Evolutionary conservation across 1,140 invertebrate genomes (phyloP).

Genomic region (Ceratoteleas bidentatus): DNA sequence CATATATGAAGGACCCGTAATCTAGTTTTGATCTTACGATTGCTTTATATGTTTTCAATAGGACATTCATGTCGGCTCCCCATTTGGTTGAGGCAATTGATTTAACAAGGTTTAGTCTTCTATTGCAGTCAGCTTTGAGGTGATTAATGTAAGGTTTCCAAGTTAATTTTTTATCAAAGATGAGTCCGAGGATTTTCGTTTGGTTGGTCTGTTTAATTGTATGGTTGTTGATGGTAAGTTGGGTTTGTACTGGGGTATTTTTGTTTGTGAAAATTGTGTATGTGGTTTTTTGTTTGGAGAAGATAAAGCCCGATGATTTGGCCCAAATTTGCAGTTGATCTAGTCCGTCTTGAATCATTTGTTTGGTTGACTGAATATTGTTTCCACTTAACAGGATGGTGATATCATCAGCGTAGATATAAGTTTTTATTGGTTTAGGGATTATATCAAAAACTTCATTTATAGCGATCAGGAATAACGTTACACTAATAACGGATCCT

Average conservation of each 20-base stretch:
- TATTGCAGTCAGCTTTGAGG: background rate
- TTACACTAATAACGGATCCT: background rate
- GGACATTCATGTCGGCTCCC: slow-evolving; percentile 7
- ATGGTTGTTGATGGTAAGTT: background rate
- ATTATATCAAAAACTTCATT: background rate
- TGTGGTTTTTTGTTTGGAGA: background rate
- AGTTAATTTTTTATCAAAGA: slow-evolving; percentile 10
- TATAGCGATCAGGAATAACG: background rate
- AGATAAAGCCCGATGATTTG: background rate
- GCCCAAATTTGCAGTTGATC: background rate
- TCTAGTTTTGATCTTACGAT: slow-evolving; percentile 18
- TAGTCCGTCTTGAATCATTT: background rate
- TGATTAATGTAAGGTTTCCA: slow-evolving; percentile 14
- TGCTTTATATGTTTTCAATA: slow-evolving; percentile 4
- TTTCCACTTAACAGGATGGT: background rate
- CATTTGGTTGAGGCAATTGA: slow-evolving; percentile 9
- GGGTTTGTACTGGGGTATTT: background rate
- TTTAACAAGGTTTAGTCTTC: slow-evolving; percentile 7
- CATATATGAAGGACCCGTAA: slow-evolving; percentile 9
- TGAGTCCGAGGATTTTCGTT: slow-evolving; percentile 8
- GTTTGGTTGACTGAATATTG: too few species aligned
- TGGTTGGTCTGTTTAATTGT: background rate
- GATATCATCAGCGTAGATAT: background rate
- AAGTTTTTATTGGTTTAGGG: background rate
- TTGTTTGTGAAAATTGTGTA: background rate